These are phyloP conservation scores for Hipposideros armiger DNA, from an alignment of 2,113 vertebrate genomes.

Conservation along the genomic window DNA sequence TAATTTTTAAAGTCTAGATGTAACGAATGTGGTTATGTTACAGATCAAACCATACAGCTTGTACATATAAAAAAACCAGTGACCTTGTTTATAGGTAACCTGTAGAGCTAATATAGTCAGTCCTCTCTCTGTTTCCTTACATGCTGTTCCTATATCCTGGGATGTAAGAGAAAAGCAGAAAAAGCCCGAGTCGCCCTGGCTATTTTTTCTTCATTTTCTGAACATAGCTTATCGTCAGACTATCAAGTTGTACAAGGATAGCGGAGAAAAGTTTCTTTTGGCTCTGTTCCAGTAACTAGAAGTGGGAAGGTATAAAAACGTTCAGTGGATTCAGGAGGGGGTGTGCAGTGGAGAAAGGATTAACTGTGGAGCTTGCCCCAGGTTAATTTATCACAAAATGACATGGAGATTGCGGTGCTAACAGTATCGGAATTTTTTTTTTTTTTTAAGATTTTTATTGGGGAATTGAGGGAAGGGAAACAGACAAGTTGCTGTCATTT, in stretches of 20 bases:
- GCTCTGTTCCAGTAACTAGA: not conserved
- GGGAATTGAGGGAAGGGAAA: no score
- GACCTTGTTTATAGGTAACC: slow-evolving; percentile 16
- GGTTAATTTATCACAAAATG: slow-evolving; percentile 13
- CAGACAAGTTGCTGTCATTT: no score
- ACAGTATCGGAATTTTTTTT: not conserved
- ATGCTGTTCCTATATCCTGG: not conserved
- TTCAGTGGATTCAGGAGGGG: not conserved
- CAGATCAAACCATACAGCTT: not conserved
- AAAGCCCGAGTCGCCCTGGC: not conserved
- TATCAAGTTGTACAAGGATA: slow-evolving; percentile 33
- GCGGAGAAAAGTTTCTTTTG: slow-evolving; percentile 18
- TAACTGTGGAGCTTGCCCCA: not conserved
- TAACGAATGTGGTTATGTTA: not conserved
- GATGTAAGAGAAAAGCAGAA: not conserved
- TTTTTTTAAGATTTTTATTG: no score
- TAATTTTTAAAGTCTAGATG: not conserved
- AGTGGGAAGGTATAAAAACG: not conserved
- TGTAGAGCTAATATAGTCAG: not conserved
- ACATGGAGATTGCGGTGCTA: not conserved
- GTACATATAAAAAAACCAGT: not conserved
- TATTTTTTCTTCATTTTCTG: slow-evolving; percentile 57
- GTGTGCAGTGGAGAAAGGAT: not conserved
- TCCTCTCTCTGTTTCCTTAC: not conserved
- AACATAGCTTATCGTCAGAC: not conserved